Conservation (phyloP, 2,888 invertebrate species). For the Anaspis maculata region DNA sequence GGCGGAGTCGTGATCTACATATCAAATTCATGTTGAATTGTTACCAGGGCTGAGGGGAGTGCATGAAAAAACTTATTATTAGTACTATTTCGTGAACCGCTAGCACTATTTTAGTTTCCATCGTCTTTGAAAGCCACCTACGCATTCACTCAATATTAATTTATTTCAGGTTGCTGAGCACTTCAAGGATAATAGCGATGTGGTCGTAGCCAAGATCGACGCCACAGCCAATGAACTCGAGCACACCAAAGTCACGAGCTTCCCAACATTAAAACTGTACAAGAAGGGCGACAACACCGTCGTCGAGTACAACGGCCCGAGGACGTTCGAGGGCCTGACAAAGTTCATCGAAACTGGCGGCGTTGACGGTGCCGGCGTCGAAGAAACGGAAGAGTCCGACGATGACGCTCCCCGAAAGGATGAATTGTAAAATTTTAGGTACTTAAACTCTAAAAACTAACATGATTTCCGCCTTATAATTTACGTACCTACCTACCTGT, state of each 20-base stretch:
- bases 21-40: no score
- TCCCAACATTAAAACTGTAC: slow-evolving; percentile 93
- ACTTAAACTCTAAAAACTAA: slow-evolving; percentile 10
- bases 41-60: no score
- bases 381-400: slow-evolving; percentile 64
- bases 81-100: no score
- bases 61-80: no score
- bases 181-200: slow-evolving; percentile 70
- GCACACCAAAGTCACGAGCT: slow-evolving; percentile 88
- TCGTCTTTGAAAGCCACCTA: no score
- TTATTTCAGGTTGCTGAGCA: slow-evolving; percentile 74
- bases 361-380: slow-evolving; percentile 60
- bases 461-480: slow-evolving; percentile 5
- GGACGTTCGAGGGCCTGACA: slow-evolving; percentile 85
- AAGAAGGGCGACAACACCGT: slow-evolving; percentile 83
- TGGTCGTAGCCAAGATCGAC: slow-evolving; percentile 98
- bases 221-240: slow-evolving; percentile 96
- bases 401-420: slow-evolving; percentile 67
- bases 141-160: no score
- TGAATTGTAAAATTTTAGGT: slow-evolving; percentile 57
- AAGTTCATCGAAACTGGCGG: slow-evolving; percentile 94
- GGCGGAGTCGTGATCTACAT: no score
- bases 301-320: slow-evolving; percentile 90
- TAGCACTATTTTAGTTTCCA: no score
- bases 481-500: no score